These are phyloP conservation scores for Dissostichus mawsoni DNA, from an alignment of 2,113 vertebrate genomes.

Conservation along the genomic window DNA sequence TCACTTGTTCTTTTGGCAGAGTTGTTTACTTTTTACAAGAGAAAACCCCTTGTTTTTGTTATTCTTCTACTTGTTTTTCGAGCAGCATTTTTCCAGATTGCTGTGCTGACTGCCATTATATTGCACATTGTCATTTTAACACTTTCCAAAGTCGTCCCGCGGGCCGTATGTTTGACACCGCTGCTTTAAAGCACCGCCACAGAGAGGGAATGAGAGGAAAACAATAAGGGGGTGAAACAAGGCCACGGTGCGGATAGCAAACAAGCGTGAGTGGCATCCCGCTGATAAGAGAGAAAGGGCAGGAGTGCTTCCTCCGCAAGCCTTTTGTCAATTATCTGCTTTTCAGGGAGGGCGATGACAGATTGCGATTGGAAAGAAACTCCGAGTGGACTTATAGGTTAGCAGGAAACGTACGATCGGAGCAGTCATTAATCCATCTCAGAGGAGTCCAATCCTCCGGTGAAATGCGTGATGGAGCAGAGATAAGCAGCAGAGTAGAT, in stretches of 20 bases:
- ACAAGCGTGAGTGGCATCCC: constrained; percentile 42
- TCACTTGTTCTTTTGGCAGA: too few relatives aligned
- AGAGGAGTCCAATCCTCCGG: constrained; percentile 56
- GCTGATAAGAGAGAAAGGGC: constrained; percentile 32
- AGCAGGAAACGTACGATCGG: constrained; percentile 46
- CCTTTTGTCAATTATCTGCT: constrained; percentile 63
- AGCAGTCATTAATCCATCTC: constrained; percentile 70
- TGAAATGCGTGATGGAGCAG: constrained; percentile 61
- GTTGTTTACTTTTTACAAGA: too few relatives aligned
- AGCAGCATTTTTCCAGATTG: too few relatives aligned
- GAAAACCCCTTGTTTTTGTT: too few relatives aligned
- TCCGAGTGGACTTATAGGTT: constrained; percentile 51
- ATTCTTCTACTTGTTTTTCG: too few relatives aligned
- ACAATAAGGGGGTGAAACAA: constrained; percentile 43
- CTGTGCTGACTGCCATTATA: too few relatives aligned
- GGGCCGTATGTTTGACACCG: too few relatives aligned
- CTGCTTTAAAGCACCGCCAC: constrained; percentile 32
- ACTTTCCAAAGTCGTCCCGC: too few relatives aligned
- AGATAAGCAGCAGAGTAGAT: constrained; percentile 70
- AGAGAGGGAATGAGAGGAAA: constrained; percentile 35
- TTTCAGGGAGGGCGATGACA: constrained; percentile 56
- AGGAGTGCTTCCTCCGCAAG: constrained; percentile 62
- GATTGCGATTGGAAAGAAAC: constrained; percentile 45
- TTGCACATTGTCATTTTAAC: too few relatives aligned
- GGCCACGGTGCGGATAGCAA: constrained; percentile 46